Conservation (phyloP, 92 coral and sea anemone genomes). For the Parazoanthus atlanticus region DNA sequence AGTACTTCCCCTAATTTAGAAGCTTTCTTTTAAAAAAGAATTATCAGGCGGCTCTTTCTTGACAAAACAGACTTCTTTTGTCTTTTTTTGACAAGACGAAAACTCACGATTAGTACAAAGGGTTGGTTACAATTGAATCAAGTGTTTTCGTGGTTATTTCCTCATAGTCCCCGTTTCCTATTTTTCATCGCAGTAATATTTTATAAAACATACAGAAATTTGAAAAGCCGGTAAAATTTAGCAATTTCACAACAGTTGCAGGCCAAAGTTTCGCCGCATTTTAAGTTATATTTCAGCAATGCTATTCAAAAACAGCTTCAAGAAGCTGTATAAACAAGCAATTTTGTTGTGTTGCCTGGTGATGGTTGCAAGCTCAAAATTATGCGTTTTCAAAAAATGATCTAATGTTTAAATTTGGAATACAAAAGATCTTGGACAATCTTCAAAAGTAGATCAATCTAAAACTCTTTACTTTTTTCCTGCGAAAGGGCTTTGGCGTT, state of each 20-base stretch:
- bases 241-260: background rate
- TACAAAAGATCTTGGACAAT: background rate
- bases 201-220: background rate
- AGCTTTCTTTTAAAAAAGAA: background rate
- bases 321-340: conserved; percentile 13
- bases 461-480: background rate
- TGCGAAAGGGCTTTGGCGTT: background rate
- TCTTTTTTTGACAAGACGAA: background rate
- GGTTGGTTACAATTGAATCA: background rate
- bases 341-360: background rate
- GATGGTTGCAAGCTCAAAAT: background rate
- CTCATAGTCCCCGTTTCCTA: background rate
- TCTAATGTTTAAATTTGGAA: background rate
- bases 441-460: background rate
- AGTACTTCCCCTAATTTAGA: background rate
- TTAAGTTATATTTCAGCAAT: background rate
- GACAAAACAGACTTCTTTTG: background rate
- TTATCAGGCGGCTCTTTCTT: background rate
- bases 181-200: background rate
- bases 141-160: background rate
- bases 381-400: background rate
- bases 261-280: background rate
- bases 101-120: background rate
- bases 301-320: background rate
- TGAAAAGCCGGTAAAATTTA: background rate